Evolutionary conservation across 2,888 invertebrate species (phyloP).

Genomic region (Allophyes oxyacanthae): DNA sequence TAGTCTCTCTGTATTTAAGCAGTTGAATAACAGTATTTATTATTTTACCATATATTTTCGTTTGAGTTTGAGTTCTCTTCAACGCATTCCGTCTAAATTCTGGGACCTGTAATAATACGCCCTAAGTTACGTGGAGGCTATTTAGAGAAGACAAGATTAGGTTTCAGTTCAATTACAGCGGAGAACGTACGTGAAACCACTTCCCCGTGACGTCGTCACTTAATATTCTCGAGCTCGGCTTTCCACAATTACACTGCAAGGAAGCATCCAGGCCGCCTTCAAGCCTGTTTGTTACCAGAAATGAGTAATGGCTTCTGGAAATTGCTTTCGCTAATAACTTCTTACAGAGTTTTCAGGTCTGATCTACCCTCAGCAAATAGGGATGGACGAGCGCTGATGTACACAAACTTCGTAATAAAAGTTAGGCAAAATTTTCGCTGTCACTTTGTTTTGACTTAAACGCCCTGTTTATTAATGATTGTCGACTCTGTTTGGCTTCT

Average conservation of each 20-base stretch:
- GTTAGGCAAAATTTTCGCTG: slow-evolving; percentile 69
- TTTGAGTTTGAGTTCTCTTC: too few species aligned
- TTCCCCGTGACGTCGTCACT: slow-evolving; percentile 63
- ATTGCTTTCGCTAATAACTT: slow-evolving; percentile 83
- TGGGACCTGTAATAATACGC: slow-evolving; percentile 25
- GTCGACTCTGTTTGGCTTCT: slow-evolving; percentile 44
- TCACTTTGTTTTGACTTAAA: slow-evolving; percentile 76
- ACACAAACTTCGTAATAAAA: slow-evolving; percentile 72
- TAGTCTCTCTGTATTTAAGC: too few species aligned
- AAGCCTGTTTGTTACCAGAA: slow-evolving; percentile 71
- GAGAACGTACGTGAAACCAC: slow-evolving; percentile 59
- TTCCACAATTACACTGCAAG: slow-evolving; percentile 59
- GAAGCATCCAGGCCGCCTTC: slow-evolving; percentile 46
- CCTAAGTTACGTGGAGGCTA: slow-evolving; percentile 44
- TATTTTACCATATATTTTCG: too few species aligned
- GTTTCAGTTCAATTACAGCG: slow-evolving; percentile 61
- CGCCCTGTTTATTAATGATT: slow-evolving; percentile 59
- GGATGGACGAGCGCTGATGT: slow-evolving; percentile 63
- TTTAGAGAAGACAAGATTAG: slow-evolving; percentile 61
- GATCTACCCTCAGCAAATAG: slow-evolving; percentile 74
- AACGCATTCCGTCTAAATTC: slow-evolving; percentile 16
- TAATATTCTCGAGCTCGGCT: slow-evolving; percentile 59
- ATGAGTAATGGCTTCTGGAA: slow-evolving; percentile 85
- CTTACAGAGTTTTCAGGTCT: slow-evolving; percentile 78
- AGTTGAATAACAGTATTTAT: too few species aligned